Conservation (phyloP, 2,888 invertebrate species). For the Lathronympha strigana region DNA sequence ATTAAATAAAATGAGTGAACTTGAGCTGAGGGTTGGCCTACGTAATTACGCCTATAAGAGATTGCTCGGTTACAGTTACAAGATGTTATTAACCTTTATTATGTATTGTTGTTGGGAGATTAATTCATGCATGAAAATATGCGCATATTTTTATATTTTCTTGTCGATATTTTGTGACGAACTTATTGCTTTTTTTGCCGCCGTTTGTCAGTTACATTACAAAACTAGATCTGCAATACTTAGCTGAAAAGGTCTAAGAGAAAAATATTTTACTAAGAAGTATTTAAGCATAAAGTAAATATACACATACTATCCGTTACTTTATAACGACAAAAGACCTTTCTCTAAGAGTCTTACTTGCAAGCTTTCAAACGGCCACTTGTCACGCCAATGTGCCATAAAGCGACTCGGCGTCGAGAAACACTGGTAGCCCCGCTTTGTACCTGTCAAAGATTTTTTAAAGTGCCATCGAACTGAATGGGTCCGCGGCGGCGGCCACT, state of each 20-base stretch:
- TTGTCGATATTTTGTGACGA: no score
- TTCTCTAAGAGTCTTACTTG: not conserved
- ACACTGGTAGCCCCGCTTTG: slow-evolving; percentile 50
- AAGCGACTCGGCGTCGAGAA: slow-evolving; percentile 24
- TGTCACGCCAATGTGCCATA: slow-evolving; percentile 12
- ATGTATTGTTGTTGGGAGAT: slow-evolving; percentile 5
- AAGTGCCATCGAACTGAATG: slow-evolving; percentile 74
- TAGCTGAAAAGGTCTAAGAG: no score
- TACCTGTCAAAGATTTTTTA: slow-evolving; percentile 77
- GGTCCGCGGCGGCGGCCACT: slow-evolving; percentile 66
- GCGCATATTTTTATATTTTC: not conserved
- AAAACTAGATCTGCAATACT: no score
- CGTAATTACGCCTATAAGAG: slow-evolving; percentile 30
- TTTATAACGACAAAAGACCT: not conserved
- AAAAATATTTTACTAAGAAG: no score
- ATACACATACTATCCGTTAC: not conserved
- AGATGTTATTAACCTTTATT: slow-evolving; percentile 24
- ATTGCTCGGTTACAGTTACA: slow-evolving; percentile 34
- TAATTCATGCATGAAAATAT: not conserved
- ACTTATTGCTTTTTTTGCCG: no score
- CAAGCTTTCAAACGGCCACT: slow-evolving; percentile 8
- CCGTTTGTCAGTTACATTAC: no score
- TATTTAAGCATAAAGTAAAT: no score
- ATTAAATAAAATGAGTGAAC: slow-evolving; percentile 37
- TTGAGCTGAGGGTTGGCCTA: slow-evolving; percentile 27